Base-by-base conservation (phyloP, 1,140 invertebrate genomes). In the Campoletis sonorensis region DNA sequence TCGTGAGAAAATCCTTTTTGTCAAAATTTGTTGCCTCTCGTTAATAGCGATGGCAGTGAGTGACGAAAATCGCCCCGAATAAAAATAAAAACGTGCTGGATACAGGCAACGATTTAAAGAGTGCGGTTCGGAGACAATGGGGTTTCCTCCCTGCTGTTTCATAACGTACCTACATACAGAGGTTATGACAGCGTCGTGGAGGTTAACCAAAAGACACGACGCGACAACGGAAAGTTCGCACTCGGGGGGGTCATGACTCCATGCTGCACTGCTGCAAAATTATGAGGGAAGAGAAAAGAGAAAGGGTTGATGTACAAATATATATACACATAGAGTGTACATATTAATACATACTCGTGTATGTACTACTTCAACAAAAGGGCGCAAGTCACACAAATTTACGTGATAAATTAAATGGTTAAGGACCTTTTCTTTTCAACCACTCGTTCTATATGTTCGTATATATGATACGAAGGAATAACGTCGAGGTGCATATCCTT, bases 191-290 rank as follows among this genome's bases (percentile, higher is more conserved):
- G 21, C 61, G 23, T 23, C 21, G 79, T 61, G 83, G 78, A 73
- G 71, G 71, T 73, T 64, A 72, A 79, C 27, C 78, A 79, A 61
- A 68, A 72, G 33, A 75, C 80, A 54, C 68, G 67, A 45, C 72
- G 73, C 73, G 73, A 76, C 67, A 33, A 77, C 40, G 49, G 75
- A 80, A 80, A 80, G 79, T 80, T 83, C 49, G 73, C 68, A 73
- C 61, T 61, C 27, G 78, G 27, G 54, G 54, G 16, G 21, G 54
- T 5, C 4, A 18, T n/a, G 16, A 58, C 54, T 58, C 54, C 40
- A 10, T 3, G 54, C 21, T 58, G 54, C 54, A 58, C 54, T 18
- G 54, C 18, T 58, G 54, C 54, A 58, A 21, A 58, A 58, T 58
- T 58, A 58, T n/a, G 54, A 2, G 21, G 21, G 18, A 21, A 23